Evolutionary conservation across 2,797 vertebrate genomes (phyloP).

Genomic region (Paramormyrops hopkinsi): DNA sequence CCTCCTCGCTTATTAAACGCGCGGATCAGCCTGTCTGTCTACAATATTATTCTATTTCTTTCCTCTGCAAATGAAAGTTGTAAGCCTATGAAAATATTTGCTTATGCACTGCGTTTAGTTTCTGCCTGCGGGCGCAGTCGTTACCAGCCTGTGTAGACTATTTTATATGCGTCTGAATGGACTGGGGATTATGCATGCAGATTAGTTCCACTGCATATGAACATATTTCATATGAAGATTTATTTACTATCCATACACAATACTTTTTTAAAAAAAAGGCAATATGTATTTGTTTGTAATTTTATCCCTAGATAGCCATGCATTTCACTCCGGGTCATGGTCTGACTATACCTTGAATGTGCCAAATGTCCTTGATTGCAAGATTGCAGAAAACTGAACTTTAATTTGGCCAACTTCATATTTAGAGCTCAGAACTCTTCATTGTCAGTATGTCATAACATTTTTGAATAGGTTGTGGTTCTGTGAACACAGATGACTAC

Average conservation of each 20-base stretch:
- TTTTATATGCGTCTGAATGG: neutral
- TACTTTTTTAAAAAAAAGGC: neutral
- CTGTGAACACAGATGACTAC: neutral
- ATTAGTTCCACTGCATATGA: neutral
- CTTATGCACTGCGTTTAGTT: neutral
- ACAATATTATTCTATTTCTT: neutral
- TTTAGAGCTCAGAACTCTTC: neutral
- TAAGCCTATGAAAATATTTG: constrained; percentile 5
- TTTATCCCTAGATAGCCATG: neutral
- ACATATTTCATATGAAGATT: neutral
- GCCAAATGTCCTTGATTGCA: neutral
- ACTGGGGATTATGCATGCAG: neutral
- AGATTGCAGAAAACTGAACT: neutral
- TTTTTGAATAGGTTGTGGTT: neutral
- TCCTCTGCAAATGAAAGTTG: constrained; percentile 1
- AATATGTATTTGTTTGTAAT: neutral
- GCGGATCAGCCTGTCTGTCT: neutral
- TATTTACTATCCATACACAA: neutral
- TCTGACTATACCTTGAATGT: neutral
- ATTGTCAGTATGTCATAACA: neutral
- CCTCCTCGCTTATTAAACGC: neutral
- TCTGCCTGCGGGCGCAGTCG: neutral
- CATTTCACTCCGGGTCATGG: neutral
- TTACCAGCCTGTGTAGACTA: neutral
- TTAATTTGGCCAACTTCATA: neutral